phyloP scores from a whole-genome alignment of 2,888 invertebrate genomes.

The Andrena bicolor region DNA sequence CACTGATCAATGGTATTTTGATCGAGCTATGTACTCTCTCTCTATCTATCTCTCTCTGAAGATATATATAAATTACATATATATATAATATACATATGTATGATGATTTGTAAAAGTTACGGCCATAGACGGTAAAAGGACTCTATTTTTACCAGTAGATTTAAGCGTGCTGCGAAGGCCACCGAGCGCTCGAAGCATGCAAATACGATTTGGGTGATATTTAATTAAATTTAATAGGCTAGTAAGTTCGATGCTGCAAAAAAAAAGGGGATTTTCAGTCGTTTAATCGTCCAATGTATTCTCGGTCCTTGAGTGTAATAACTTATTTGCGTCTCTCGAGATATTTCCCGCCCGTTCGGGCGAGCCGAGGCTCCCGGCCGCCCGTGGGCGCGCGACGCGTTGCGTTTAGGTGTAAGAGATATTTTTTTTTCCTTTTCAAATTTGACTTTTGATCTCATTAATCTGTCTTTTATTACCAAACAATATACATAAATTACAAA shows the following conservation, averaged over 20 bases:
- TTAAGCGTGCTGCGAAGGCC: slow-evolving; percentile 48
- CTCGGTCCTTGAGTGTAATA: slow-evolving; percentile 45
- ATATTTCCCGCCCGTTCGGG: slow-evolving; percentile 46
- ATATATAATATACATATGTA: slow-evolving; percentile 38
- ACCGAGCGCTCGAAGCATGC: slow-evolving; percentile 44
- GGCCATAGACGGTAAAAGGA: slow-evolving; percentile 51
- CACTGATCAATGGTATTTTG: slow-evolving; percentile 52
- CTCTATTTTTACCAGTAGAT: slow-evolving; percentile 61
- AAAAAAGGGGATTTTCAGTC: slow-evolving; percentile 27
- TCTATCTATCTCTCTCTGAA: slow-evolving; percentile 23
- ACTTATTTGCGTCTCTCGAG: slow-evolving; percentile 60
- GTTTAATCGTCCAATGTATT: slow-evolving; percentile 39
- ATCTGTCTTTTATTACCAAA: slow-evolving; percentile 66
- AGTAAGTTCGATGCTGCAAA: slow-evolving; percentile 44
- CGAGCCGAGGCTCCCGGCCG: slow-evolving; percentile 20
- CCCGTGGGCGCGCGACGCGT: slow-evolving; percentile 24
- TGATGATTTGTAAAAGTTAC: slow-evolving; percentile 50
- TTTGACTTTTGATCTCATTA: slow-evolving; percentile 75
- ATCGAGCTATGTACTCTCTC: slow-evolving; percentile 53
- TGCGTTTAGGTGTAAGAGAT: slow-evolving; percentile 61
- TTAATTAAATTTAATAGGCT: slow-evolving; percentile 61
- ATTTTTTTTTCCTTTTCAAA: slow-evolving; percentile 61
- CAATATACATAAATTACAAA: slow-evolving; percentile 61
- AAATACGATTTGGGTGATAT: slow-evolving; percentile 71
- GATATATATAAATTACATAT: slow-evolving; percentile 27